Evolutionary conservation across 1,140 invertebrate species (phyloP), one percentile per base, ranked within the genome.

Genomic region (Lanistes nyassanus): DNA sequence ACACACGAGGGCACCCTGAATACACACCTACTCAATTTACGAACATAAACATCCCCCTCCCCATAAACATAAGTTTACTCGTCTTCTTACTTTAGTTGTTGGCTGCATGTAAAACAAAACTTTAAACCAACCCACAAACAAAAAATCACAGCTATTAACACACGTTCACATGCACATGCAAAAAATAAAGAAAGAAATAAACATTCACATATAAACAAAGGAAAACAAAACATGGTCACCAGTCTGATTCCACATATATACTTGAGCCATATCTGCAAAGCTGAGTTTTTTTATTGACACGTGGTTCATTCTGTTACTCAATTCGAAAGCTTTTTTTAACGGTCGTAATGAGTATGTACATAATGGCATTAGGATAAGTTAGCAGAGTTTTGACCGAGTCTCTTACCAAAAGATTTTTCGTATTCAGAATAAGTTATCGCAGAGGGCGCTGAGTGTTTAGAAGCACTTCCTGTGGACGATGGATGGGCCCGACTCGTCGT

Each of bases 401-500:
- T n/a, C n/a, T 2, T 55, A 55, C 53, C 53, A 16, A 55, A n/a
- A n/a, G n/a, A 55, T 55, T n/a, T 1, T 55, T 16, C 19, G 19
- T 19, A 34, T 34, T 21, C 7, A 9, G 13, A 36, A 34, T 19
- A 64, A 36, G 29, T 31, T 64, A 11, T 26, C 19, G 19, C 21
- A 64, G 21, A 29, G 34, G 5, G 3, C 2, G n/a, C n/a, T 16
- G 19, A n/a, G 19, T 47, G 37, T 47, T 70, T 79, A 75, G 60
- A 81, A 73, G 69, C 65, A 79, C 58, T 76, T 76, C 51, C 75
- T 71, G 47, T 76, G 75, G 51, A 76, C 75, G 29, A 76, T 75
- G 56, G 74, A 69, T 67, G 74, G 74, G 29, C 74, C 66, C 47
- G 74, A 62, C 56, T 91, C 83, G 66, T 88, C 86, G 78, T 91